A percentile compares a stretch with the other conserved stretches of the same genome.
Evolutionary conservation across 2,888 invertebrate genomes (phyloP).

Genomic region (Parascotia fuliginaria): DNA sequence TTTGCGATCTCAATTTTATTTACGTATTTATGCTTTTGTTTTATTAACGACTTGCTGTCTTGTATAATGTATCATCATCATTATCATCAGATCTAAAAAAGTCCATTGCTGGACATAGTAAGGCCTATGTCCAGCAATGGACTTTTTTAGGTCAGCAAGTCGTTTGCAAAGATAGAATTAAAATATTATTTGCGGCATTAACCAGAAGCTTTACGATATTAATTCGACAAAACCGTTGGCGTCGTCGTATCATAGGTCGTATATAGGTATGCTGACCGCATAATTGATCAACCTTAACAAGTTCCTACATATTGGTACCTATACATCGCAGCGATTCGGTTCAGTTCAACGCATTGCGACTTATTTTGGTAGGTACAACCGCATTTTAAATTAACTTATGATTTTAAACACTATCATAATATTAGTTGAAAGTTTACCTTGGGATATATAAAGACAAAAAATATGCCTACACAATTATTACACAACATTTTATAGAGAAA

Average conservation of each 20-base stretch:
- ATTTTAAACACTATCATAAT: not conserved
- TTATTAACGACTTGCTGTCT: no score
- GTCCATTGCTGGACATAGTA: no score
- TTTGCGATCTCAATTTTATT: not conserved
- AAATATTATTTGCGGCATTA: not conserved
- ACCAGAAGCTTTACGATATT: not conserved
- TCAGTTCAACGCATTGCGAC: conserved; percentile 27
- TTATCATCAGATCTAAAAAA: no score
- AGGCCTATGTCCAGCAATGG: no score
- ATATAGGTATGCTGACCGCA: conserved; percentile 31
- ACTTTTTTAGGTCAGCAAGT: no score
- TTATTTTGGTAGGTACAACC: conserved; percentile 8
- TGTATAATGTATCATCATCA: no score
- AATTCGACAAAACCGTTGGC: not conserved
- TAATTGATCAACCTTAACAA: conserved; percentile 35
- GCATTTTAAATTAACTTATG: conserved; percentile 10
- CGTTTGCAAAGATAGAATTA: not conserved
- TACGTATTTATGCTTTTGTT: no score
- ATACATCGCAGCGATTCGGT: conserved; percentile 7
- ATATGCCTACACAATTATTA: not conserved
- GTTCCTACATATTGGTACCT: conserved; percentile 14
- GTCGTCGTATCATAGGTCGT: conserved; percentile 1
- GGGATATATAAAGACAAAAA: no score
- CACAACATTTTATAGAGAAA: no score
- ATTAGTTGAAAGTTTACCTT: not conserved